Evolutionary conservation across 1,140 invertebrate genomes (phyloP).

Genomic region (Heliconius hewitsoni): DNA sequence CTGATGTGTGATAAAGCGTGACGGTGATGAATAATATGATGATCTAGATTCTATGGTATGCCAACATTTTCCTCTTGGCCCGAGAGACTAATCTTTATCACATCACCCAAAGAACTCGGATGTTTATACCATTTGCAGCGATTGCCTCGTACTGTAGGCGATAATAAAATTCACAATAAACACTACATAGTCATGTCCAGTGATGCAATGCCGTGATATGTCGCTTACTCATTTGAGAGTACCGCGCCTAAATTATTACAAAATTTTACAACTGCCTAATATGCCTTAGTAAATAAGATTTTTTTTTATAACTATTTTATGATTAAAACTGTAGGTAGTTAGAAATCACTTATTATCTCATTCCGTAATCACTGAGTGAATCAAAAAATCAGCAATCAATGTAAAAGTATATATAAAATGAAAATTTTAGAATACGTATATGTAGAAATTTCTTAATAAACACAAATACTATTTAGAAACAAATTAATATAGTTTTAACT

Average conservation of each 20-base stretch:
- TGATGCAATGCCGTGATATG: slow-evolving; percentile 33
- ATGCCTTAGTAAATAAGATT: background rate
- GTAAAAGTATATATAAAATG: too few relatives aligned
- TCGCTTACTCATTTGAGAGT: slow-evolving; percentile 31
- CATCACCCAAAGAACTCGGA: slow-evolving; percentile 6
- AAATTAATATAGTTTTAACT: too few relatives aligned
- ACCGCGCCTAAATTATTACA: slow-evolving; percentile 13
- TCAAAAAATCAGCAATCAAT: too few relatives aligned
- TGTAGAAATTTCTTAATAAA: too few relatives aligned
- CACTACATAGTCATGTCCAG: slow-evolving; percentile 31
- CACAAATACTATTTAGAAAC: too few relatives aligned
- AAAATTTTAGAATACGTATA: too few relatives aligned
- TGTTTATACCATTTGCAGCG: slow-evolving; percentile 20
- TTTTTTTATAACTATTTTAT: too few relatives aligned
- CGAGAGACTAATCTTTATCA: background rate
- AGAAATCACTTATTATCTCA: too few relatives aligned
- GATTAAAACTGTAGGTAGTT: too few relatives aligned
- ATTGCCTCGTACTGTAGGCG: slow-evolving; percentile 9
- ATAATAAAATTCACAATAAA: slow-evolving; percentile 37
- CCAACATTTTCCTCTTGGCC: background rate
- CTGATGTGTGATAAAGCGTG: too few relatives aligned
- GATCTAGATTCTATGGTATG: background rate
- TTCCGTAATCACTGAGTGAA: too few relatives aligned
- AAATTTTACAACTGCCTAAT: background rate
- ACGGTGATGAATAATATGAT: too few relatives aligned